These are phyloP conservation scores for Tetraodon nigroviridis DNA, from an alignment of 2,113 vertebrate species.

Conservation along the genomic window DNA sequence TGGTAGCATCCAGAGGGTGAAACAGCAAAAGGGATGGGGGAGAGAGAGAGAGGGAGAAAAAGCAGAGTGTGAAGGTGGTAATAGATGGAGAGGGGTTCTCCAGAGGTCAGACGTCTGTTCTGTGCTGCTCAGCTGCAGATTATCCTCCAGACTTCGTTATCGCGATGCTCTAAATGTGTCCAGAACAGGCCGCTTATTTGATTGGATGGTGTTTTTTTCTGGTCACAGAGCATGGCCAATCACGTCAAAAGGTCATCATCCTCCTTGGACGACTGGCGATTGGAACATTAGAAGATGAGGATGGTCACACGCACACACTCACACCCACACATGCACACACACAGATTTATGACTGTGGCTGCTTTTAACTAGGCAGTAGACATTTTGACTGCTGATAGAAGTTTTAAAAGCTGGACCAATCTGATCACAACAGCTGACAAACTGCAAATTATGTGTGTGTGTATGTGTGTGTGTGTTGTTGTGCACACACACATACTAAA, in stretches of 20 bases:
- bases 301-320: conserved; percentile 8
- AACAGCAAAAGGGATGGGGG: neutral
- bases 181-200: conserved; percentile 17
- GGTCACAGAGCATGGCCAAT: conserved; percentile 28
- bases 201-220: conserved; percentile 19
- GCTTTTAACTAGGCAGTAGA: no score
- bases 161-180: conserved; percentile 18
- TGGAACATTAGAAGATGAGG: conserved; percentile 2
- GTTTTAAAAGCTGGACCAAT: conserved; percentile 51
- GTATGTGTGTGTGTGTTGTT: conserved; percentile 17
- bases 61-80: conserved; percentile 1
- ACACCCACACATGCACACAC: conserved; percentile 8
- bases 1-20: no score
- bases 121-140: conserved; percentile 20
- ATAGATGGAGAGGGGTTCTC: conserved; percentile 17
- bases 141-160: conserved; percentile 37
- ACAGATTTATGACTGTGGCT: conserved; percentile 5
- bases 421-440: conserved; percentile 34
- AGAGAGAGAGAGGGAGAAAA: neutral
- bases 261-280: conserved; percentile 24
- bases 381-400: no score
- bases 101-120: conserved; percentile 21
- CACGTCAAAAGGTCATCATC: conserved; percentile 33
- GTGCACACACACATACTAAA: conserved; percentile 1
- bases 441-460: conserved; percentile 50